Conservation (phyloP, 2,888 invertebrate genomes). For the Quadriops clusia region DNA sequence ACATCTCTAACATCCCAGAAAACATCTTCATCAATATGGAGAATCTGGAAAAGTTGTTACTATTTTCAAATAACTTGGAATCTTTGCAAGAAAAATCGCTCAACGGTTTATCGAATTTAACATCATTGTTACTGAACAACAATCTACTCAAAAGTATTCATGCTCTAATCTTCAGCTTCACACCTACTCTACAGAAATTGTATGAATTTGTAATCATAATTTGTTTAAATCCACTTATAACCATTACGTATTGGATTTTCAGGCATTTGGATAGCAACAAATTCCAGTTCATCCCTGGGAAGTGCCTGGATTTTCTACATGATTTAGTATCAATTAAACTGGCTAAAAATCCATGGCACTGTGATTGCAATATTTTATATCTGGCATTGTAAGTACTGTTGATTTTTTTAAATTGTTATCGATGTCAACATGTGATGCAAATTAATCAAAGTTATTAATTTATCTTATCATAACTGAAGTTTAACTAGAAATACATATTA, state of each 20-base stretch:
- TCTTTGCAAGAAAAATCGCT: slow-evolving; percentile 49
- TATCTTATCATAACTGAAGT: background rate
- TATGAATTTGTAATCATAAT: slow-evolving; percentile 38
- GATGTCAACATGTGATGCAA: background rate
- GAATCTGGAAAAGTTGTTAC: slow-evolving; percentile 51
- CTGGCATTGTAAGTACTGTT: slow-evolving; percentile 49
- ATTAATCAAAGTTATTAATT: background rate
- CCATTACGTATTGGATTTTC: slow-evolving; percentile 22
- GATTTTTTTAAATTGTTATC: slow-evolving; percentile 1
- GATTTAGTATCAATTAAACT: slow-evolving; percentile 55
- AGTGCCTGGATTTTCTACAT: slow-evolving; percentile 51
- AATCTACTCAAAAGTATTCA: slow-evolving; percentile 55
- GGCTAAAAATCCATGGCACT: slow-evolving; percentile 70
- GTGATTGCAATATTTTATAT: slow-evolving; percentile 64
- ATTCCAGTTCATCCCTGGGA: slow-evolving; percentile 54
- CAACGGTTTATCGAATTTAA: slow-evolving; percentile 50
- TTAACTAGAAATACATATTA: background rate
- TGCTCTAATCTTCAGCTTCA: slow-evolving; percentile 48
- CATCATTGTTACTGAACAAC: slow-evolving; percentile 55
- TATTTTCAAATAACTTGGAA: slow-evolving; percentile 58
- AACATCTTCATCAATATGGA: slow-evolving; percentile 45
- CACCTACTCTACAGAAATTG: slow-evolving; percentile 58
- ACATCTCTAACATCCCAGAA: slow-evolving; percentile 44
- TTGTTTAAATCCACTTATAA: background rate
- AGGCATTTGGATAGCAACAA: slow-evolving; percentile 67